These are phyloP conservation scores for Hecatera dysodea DNA, from an alignment of 2,888 invertebrate species.

Conservation along the genomic window DNA sequence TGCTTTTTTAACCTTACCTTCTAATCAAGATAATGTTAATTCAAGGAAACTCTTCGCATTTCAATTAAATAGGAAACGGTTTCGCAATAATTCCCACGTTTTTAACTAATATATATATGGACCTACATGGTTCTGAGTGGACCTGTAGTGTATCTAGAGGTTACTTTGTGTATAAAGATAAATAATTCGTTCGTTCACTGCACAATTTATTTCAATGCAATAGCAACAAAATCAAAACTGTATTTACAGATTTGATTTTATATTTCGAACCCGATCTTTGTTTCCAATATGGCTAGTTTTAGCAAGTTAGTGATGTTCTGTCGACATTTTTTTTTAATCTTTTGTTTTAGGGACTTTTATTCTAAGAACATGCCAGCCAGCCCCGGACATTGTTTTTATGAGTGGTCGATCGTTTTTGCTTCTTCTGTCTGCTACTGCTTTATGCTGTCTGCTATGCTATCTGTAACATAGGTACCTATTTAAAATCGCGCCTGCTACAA, in stretches of 20 bases:
- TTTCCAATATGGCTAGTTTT: background rate
- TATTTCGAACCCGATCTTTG: background rate
- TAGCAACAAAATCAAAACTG: background rate
- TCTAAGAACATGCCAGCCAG: too few relatives aligned
- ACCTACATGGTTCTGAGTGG: slow-evolving; percentile 3
- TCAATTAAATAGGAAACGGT: slow-evolving; percentile 47
- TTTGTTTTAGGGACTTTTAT: too few relatives aligned
- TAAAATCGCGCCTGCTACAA: background rate
- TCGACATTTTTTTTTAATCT: background rate
- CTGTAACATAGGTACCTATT: background rate
- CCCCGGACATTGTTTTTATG: background rate
- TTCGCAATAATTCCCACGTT: slow-evolving; percentile 42
- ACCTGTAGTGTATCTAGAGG: background rate
- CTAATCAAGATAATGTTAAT: slow-evolving; percentile 54
- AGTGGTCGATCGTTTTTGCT: background rate
- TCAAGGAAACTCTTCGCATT: slow-evolving; percentile 53
- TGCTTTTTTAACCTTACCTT: slow-evolving; percentile 50
- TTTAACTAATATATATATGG: slow-evolving; percentile 24
- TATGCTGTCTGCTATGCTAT: background rate
- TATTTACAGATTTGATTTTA: too few relatives aligned
- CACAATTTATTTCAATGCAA: background rate
- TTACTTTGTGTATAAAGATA: background rate
- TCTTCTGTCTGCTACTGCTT: background rate
- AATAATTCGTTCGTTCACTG: background rate
- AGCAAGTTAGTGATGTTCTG: background rate